Conservation (phyloP, 2,888 invertebrate genomes). For the Coecobrya sp. region DNA sequence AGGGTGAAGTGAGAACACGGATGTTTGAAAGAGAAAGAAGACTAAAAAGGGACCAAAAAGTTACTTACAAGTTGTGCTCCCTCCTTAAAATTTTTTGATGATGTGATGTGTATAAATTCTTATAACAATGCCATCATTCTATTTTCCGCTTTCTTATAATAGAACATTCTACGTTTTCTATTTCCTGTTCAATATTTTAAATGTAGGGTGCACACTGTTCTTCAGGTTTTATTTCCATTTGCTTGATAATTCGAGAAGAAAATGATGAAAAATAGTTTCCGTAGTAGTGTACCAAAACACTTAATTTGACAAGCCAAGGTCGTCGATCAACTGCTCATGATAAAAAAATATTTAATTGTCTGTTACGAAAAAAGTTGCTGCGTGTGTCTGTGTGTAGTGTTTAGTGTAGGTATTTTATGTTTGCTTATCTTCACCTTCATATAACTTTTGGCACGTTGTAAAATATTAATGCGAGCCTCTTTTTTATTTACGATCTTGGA, state of each 20-base stretch:
- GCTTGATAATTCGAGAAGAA: neutral
- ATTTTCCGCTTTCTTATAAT: neutral
- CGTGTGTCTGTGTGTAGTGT: neutral
- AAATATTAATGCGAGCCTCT: neutral
- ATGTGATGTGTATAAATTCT: slow-evolving; percentile 23
- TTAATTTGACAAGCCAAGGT: slow-evolving; percentile 47
- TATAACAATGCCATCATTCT: neutral
- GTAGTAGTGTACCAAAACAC: neutral
- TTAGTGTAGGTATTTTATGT: neutral
- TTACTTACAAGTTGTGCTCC: neutral
- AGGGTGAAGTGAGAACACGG: slow-evolving; percentile 6
- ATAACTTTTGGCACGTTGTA: slow-evolving; percentile 36
- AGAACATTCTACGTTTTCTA: neutral
- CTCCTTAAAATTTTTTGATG: slow-evolving; percentile 18
- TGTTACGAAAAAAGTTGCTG: neutral
- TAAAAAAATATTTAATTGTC: slow-evolving; percentile 12
- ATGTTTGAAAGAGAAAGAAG: slow-evolving; percentile 20
- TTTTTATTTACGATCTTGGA: neutral
- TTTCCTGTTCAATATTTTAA: slow-evolving; percentile 12
- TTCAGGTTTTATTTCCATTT: neutral
- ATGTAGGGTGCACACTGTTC: neutral
- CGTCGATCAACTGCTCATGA: slow-evolving; percentile 57
- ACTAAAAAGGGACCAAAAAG: slow-evolving; percentile 5
- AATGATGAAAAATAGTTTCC: slow-evolving; percentile 8
- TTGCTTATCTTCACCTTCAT: neutral